Base-by-base conservation (phyloP, 2,888 invertebrate species). In the Synanthedon andrenaeformis region DNA sequence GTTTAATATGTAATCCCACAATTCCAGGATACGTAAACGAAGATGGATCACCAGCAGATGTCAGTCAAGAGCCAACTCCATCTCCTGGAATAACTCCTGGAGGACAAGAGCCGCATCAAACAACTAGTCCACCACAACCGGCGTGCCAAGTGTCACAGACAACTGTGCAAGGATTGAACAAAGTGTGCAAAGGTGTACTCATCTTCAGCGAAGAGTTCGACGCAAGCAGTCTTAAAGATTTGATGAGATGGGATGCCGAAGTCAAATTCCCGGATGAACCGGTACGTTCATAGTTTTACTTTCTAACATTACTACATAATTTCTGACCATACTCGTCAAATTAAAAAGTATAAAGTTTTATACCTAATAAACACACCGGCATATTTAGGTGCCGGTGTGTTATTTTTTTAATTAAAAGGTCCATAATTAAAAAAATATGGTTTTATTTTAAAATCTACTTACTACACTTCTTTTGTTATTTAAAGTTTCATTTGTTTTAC, bases 121-220 rank as follows among this genome's bases (percentile, higher is more conserved):
- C 52, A 4, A 55, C 59, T 0, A 41, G 60, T 3, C 54, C 64
- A 0, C 50, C 58, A 1, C 52, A 61, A 0, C 62, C 71, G 3
- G 19, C 53, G 1, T 79, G 84, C 59, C 57, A 62, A 23, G 45
- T 53, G 0, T 80, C 84, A 0, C 52, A 55, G 23, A 83, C 79
- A 0, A 61, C 60, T 17, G 75, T 85, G 1, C 67, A 66, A 12
- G 80, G 76, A 1, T 55, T 58, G 1, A 58, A 57, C 6, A 54
- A 65, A 0, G 65, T 84, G 14, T 92, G 92, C 62, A 68, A 79
- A 17, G 90, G 89, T 2, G 74, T 82, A 13, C 68, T 91, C 28
- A 77, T 94, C 51, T 93, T 93, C 59, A 77, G 82, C 19, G 92
- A 92, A 42, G 82, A 90, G 17, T 92, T 92, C 60, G 68, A 74